Conservation (phyloP, 2,888 invertebrate species). For the Nemurella pictetii region DNA sequence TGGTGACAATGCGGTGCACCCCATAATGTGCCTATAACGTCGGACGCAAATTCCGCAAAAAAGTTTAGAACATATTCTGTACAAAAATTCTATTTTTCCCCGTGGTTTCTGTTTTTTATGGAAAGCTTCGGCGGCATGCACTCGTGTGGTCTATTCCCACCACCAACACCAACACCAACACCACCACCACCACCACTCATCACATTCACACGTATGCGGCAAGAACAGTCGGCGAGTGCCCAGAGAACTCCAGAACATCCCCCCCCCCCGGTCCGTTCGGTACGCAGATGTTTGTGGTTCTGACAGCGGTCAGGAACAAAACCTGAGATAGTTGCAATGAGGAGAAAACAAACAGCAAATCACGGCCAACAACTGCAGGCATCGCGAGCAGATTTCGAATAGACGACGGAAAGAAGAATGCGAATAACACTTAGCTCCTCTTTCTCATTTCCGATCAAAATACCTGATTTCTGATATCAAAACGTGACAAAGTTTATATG, state of each 20-base stretch:
- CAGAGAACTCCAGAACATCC: neutral
- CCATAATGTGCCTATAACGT: too few species aligned
- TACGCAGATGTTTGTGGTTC: neutral
- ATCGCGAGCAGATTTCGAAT: neutral
- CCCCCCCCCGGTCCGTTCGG: neutral
- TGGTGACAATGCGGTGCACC: too few species aligned
- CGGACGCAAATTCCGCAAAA: too few species aligned
- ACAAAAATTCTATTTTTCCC: too few species aligned
- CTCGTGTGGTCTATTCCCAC: neutral
- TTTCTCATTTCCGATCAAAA: neutral
- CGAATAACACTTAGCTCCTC: too few species aligned
- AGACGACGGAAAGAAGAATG: too few species aligned
- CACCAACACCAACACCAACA: too few species aligned
- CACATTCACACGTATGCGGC: neutral
- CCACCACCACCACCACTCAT: too few species aligned
- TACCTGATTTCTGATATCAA: neutral
- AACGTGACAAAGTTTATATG: constrained; percentile 11
- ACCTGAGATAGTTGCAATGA: neutral
- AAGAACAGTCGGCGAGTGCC: neutral
- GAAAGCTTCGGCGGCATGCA: neutral
- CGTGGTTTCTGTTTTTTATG: too few species aligned
- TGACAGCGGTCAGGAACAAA: neutral
- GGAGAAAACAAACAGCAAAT: neutral
- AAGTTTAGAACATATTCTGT: too few species aligned
- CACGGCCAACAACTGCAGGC: neutral